These are phyloP conservation scores for Donacobius atricapilla DNA, from an alignment of 2,113 vertebrate genomes.

Conservation along the genomic window DNA sequence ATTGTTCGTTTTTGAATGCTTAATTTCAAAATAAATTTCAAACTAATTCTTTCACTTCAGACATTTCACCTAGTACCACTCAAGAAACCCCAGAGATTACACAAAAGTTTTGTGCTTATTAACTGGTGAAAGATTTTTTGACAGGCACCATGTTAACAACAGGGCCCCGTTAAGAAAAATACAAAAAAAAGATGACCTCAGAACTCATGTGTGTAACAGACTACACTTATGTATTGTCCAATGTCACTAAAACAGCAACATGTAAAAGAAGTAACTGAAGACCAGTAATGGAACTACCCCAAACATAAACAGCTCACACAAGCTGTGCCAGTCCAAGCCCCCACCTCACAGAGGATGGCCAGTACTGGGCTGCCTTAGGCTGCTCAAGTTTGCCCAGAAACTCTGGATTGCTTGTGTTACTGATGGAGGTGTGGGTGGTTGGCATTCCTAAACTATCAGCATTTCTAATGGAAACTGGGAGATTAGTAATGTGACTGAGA, in stretches of 20 bases:
- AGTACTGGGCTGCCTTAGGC: not conserved
- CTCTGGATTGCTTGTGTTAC: not conserved
- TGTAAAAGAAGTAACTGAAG: not conserved
- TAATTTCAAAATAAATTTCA: not conserved
- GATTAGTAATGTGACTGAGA: not conserved
- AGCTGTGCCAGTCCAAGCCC: not conserved
- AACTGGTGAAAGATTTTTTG: not conserved
- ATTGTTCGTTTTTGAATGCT: not conserved
- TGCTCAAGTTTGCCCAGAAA: not conserved
- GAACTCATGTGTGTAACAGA: not conserved
- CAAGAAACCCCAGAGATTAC: not conserved
- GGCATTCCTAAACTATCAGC: not conserved
- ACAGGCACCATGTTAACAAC: not conserved
- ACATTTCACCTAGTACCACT: not conserved
- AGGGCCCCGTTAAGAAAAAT: accelerated
- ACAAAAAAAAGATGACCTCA: not conserved
- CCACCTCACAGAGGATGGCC: not conserved
- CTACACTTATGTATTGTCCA: not conserved
- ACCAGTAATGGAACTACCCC: not conserved
- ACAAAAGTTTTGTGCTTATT: not conserved
- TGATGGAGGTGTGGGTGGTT: not conserved
- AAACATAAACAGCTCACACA: not conserved
- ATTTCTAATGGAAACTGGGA: not conserved
- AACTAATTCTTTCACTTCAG: not conserved
- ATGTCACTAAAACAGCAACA: not conserved